Evolutionary conservation across 2,888 invertebrate species (phyloP).

Genomic region (Apantesis nais): DNA sequence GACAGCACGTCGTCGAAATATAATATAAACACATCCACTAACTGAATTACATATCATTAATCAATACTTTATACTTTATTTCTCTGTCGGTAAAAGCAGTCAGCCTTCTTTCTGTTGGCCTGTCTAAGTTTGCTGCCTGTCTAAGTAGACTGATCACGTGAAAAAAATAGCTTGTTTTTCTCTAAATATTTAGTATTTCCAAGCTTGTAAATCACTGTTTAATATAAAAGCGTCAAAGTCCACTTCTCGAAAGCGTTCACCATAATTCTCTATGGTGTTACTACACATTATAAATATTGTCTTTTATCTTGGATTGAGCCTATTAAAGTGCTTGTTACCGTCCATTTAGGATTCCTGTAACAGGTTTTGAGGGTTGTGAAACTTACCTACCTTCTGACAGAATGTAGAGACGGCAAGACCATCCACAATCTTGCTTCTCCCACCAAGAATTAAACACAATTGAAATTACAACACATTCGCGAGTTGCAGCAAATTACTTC

Average conservation of each 20-base stretch:
- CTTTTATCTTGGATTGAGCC: no score
- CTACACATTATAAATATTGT: no score
- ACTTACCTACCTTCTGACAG: no score
- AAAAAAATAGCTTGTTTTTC: not conserved
- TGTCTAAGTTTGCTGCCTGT: conserved; percentile 1
- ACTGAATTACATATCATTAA: conserved; percentile 36
- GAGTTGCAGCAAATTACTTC: not conserved
- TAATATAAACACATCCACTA: conserved; percentile 15
- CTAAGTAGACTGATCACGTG: conserved; percentile 6
- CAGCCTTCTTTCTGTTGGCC: conserved; percentile 10
- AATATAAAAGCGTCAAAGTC: no score
- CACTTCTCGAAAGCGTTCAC: no score
- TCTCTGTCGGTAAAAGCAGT: conserved; percentile 27
- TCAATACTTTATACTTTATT: conserved; percentile 33
- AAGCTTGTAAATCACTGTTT: not conserved
- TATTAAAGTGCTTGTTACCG: not conserved
- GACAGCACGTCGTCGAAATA: conserved; percentile 11
- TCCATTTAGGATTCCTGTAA: no score
- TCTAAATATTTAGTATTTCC: not conserved
- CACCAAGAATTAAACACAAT: no score
- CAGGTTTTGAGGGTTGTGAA: no score
- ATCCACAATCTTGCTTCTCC: no score
- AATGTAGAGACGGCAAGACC: no score
- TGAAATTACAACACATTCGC: not conserved
- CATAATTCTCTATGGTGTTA: no score